phyloP scores from a whole-genome alignment of 2,113 vertebrate species.

The Pedetes capensis region DNA sequence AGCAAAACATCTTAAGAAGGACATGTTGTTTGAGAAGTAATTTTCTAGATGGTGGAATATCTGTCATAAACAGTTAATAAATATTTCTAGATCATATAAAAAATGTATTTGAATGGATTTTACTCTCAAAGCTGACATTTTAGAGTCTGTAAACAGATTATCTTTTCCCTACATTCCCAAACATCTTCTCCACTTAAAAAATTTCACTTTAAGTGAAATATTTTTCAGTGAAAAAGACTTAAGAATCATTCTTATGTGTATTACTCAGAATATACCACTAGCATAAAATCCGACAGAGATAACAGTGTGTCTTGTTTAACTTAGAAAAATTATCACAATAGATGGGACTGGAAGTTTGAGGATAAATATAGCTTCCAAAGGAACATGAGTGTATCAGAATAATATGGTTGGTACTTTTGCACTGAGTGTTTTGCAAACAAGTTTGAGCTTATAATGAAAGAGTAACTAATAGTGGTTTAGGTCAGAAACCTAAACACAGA shows the following conservation, averaged over 20 bases:
- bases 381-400: not conserved
- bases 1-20: slow-evolving; percentile 4
- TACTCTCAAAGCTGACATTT: not conserved
- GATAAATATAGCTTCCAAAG: not conserved
- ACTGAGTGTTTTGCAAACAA: not conserved
- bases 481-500: not conserved
- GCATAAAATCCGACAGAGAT: not conserved
- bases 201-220: too few relatives aligned
- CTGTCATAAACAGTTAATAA: not conserved
- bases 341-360: not conserved
- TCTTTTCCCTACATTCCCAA: not conserved
- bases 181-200: not conserved
- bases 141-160: not conserved
- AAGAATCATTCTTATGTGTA: not conserved
- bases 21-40: not conserved
- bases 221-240: slow-evolving; percentile 4
- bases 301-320: not conserved
- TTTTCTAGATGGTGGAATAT: not conserved
- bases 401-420: not conserved
- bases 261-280: slow-evolving; percentile 25
- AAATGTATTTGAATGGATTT: not conserved
- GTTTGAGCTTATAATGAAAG: not conserved
- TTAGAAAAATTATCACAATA: not conserved
- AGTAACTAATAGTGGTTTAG: not conserved
- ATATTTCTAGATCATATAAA: slow-evolving; percentile 7